Percentiles rank a stretch among this genome's conserved stretches.
Evolutionary conservation across 1,140 invertebrate species (phyloP).

Genomic region (Mactra quadrangularis): DNA sequence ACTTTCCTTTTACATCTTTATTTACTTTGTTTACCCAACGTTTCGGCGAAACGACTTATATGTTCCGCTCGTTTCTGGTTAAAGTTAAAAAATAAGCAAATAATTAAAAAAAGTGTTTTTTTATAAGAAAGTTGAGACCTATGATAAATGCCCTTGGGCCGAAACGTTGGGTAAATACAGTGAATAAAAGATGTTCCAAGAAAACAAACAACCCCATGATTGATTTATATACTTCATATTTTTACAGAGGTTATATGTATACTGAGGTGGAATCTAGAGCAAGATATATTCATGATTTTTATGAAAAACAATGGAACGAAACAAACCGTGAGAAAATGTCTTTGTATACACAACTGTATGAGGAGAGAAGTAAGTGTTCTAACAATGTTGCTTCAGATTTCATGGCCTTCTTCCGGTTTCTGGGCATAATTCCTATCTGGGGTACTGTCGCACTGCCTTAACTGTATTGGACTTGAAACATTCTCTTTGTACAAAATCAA

Average conservation of each 20-base stretch:
- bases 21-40: too few relatives aligned
- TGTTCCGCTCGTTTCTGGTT: too few relatives aligned
- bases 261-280: constrained; percentile 25
- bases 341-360: background rate
- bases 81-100: too few relatives aligned
- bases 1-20: too few relatives aligned
- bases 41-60: too few relatives aligned
- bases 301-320: background rate
- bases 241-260: constrained; percentile 28
- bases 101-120: too few relatives aligned
- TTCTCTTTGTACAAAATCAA: background rate
- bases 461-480: background rate
- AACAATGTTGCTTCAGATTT: background rate
- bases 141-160: too few relatives aligned
- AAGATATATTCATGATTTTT: constrained; percentile 16
- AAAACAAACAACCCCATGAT: too few relatives aligned
- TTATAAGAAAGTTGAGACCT: too few relatives aligned
- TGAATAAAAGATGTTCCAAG: too few relatives aligned
- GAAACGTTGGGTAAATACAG: too few relatives aligned
- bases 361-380: constrained; percentile 10
- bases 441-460: background rate
- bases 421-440: background rate
- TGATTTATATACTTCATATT: too few relatives aligned
- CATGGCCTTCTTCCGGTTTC: background rate
- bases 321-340: background rate